These are phyloP conservation scores for Acrocephalus arundinaceus DNA, from an alignment of 2,113 vertebrate genomes.

Conservation along the genomic window DNA sequence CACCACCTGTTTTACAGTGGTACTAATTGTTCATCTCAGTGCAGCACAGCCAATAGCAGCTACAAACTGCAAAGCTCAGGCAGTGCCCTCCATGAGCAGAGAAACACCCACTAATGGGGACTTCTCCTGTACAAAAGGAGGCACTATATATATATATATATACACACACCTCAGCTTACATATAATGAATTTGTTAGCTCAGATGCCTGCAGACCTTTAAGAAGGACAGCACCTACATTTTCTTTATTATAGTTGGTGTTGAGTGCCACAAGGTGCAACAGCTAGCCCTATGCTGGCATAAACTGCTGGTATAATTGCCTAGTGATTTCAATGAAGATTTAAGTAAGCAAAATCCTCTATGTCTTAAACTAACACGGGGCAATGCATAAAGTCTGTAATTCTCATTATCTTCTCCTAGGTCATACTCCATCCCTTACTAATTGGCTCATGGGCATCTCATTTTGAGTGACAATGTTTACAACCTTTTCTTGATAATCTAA, in stretches of 20 bases:
- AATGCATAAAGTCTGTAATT: background rate
- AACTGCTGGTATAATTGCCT: slow-evolving; percentile 14
- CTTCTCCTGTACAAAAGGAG: background rate
- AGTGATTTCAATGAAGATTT: slow-evolving; percentile 4
- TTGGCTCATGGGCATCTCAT: background rate
- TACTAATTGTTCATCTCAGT: background rate
- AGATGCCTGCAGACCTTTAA: background rate
- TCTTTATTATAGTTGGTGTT: background rate
- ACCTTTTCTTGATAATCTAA: background rate
- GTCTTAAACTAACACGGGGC: background rate
- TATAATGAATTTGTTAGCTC: background rate
- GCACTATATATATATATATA: background rate
- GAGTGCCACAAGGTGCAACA: background rate
- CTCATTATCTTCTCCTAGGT: slow-evolving; percentile 2
- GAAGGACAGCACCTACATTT: background rate
- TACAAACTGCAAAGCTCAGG: background rate
- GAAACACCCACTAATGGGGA: background rate
- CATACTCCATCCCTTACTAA: slow-evolving; percentile 1
- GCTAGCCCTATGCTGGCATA: background rate
- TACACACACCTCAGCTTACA: background rate
- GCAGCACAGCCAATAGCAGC: background rate
- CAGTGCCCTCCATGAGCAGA: background rate
- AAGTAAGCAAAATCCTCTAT: background rate
- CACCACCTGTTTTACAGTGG: background rate
- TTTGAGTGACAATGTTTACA: background rate